phyloP scores from a whole-genome alignment of 2,797 vertebrate species.

The Rhadinocentrus ornatus region DNA sequence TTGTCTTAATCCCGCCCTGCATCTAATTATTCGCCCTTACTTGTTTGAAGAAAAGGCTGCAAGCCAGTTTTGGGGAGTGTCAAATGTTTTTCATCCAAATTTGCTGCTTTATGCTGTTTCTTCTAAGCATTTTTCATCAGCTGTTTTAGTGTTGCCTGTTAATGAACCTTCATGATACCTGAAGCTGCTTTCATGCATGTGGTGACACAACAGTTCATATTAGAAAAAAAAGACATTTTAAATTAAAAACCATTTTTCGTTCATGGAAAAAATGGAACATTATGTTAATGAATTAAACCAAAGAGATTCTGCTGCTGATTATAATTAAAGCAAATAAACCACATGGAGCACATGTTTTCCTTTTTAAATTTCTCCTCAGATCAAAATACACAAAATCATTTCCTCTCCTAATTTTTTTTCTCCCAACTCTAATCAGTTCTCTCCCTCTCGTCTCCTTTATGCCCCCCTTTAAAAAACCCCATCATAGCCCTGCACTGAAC shows the following conservation, averaged over 20 bases:
- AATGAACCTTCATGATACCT: not conserved
- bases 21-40: constrained; percentile 26
- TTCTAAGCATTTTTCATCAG: not conserved
- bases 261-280: not conserved
- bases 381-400: constrained; percentile 1
- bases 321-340: not conserved
- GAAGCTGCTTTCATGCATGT: not conserved
- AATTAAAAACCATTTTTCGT: not conserved
- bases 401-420: not conserved
- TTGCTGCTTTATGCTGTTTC: constrained; percentile 15
- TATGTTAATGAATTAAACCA: not conserved
- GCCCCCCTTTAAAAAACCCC: constrained; percentile 8
- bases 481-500: constrained; percentile 29
- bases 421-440: not conserved
- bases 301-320: not conserved
- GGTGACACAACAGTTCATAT: constrained; percentile 13
- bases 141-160: constrained; percentile 2
- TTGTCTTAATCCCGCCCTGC: constrained; percentile 6
- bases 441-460: not conserved
- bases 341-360: not conserved
- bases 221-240: not conserved
- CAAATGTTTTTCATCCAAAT: constrained; percentile 19
- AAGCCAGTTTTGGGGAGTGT: constrained; percentile 1
- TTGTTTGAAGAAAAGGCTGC: not conserved
- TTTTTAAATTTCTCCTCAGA: not conserved